These are phyloP conservation scores for Cydia fagiglandana DNA, from an alignment of 1,140 invertebrate species.

Conservation along the genomic window DNA sequence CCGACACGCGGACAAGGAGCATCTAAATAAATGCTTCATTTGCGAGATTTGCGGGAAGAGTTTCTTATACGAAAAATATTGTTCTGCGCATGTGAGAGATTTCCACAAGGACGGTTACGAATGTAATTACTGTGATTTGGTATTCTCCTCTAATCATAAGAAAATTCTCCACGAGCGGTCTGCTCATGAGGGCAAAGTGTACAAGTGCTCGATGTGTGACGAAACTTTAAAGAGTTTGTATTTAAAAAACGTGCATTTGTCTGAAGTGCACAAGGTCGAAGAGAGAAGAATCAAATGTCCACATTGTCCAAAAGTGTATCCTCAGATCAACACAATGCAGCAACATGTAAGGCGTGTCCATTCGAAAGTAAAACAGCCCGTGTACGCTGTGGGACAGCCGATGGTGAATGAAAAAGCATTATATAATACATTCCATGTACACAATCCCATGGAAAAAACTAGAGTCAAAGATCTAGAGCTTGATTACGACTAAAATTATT, in stretches of 20 bases:
- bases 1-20: background rate
- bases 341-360: background rate
- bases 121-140: background rate
- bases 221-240: background rate
- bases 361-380: background rate
- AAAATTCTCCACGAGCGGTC: background rate
- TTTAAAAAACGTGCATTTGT: constrained; percentile 19
- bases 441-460: too few relatives aligned
- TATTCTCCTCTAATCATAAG: background rate
- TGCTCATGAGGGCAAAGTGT: background rate
- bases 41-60: constrained; percentile 27
- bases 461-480: too few relatives aligned
- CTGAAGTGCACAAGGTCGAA: constrained; percentile 10
- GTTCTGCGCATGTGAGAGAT: background rate
- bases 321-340: constrained; percentile 14
- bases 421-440: too few relatives aligned
- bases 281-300: constrained; percentile 13
- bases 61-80: background rate
- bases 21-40: constrained; percentile 9
- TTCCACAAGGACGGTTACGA: constrained; percentile 1
- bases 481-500: too few relatives aligned
- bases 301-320: constrained; percentile 4
- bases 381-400: too few relatives aligned
- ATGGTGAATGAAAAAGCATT: too few relatives aligned
- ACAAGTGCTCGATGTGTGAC: background rate